These are phyloP conservation scores for Tringa solitaria DNA, from an alignment of 2,113 vertebrate species.

Conservation along the genomic window DNA sequence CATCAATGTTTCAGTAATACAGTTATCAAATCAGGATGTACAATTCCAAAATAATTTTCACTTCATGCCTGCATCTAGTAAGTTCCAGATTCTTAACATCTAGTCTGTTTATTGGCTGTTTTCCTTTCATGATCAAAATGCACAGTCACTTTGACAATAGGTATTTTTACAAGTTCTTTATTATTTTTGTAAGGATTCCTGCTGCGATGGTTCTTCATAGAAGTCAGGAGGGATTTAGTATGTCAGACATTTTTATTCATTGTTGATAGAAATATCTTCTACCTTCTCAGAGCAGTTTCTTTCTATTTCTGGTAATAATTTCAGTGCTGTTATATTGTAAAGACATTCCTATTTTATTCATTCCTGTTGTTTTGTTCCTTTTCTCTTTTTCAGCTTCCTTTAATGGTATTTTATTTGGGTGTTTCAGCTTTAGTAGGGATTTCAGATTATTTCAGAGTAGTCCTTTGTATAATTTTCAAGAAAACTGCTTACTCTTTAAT, in stretches of 20 bases:
- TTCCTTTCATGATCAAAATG: background rate
- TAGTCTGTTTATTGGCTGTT: background rate
- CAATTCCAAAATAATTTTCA: background rate
- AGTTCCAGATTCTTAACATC: background rate
- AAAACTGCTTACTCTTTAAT: background rate
- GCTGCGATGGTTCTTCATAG: background rate
- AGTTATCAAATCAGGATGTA: background rate
- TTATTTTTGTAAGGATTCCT: background rate
- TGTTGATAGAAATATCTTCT: background rate
- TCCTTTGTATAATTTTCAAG: background rate
- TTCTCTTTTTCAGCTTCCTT: background rate
- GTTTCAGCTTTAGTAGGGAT: background rate
- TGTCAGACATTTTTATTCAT: background rate
- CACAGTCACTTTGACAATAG: background rate
- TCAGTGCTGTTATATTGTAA: background rate
- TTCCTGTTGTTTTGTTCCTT: background rate
- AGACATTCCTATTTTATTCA: background rate
- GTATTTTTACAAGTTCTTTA: background rate
- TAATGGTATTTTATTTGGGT: background rate
- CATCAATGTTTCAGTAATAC: background rate
- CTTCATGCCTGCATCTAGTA: background rate
- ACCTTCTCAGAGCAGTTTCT: background rate
- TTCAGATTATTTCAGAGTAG: background rate
- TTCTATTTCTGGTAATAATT: slow-evolving; percentile 10
- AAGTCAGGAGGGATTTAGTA: background rate